These are phyloP conservation scores for Toxonevra muliebris DNA, from an alignment of 2,888 invertebrate species.

Conservation along the genomic window DNA sequence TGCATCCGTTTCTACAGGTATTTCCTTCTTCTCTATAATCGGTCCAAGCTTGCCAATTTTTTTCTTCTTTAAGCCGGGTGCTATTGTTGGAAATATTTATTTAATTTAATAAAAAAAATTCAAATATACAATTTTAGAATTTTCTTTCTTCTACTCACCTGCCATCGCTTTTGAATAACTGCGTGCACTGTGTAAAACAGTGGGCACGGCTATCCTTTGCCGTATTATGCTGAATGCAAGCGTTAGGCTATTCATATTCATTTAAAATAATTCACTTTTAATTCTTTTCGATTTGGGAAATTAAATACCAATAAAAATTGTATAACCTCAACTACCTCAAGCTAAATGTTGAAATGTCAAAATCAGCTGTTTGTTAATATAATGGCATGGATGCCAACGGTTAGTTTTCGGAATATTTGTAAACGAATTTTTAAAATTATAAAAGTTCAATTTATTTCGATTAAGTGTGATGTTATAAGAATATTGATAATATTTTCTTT, in stretches of 20 bases:
- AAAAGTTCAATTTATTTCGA: no score
- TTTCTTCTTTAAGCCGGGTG: slow-evolving; percentile 67
- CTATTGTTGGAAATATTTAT: slow-evolving; percentile 3
- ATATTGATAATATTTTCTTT: no score
- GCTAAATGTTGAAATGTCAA: slow-evolving; percentile 3
- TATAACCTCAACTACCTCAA: slow-evolving; percentile 39
- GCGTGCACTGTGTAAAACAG: slow-evolving; percentile 32
- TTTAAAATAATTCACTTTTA: background rate
- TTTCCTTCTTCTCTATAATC: slow-evolving; percentile 73
- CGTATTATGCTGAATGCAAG: slow-evolving; percentile 37
- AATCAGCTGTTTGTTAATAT: slow-evolving; percentile 25
- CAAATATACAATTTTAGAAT: background rate
- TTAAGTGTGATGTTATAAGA: no score
- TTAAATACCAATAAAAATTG: slow-evolving; percentile 28
- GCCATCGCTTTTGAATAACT: slow-evolving; percentile 49
- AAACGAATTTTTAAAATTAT: no score
- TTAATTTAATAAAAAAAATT: no score
- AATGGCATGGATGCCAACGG: background rate
- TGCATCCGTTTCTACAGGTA: slow-evolving; percentile 88
- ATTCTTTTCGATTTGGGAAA: no score
- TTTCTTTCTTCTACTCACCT: background rate
- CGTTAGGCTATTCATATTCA: slow-evolving; percentile 42
- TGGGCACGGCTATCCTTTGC: slow-evolving; percentile 33
- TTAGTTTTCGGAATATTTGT: background rate
- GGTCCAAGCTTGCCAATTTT: slow-evolving; percentile 72